A percentile compares a stretch with the other conserved stretches of the same genome.
These are phyloP conservation scores for Tachysurus fulvidraco DNA, from an alignment of 2,113 vertebrate genomes.

Conservation along the genomic window DNA sequence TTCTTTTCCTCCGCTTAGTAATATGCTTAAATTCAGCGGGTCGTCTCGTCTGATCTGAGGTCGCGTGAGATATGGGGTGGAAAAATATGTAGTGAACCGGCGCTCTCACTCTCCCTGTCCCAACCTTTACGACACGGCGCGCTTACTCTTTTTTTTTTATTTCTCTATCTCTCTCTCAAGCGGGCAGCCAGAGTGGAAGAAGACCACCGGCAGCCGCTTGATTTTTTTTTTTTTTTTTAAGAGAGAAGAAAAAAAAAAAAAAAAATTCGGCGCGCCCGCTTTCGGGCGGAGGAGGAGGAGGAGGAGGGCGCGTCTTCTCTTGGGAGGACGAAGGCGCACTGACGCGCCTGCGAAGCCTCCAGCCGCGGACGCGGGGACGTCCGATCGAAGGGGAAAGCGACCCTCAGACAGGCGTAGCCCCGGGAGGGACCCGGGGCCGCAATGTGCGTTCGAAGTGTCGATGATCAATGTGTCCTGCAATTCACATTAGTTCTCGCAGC, in stretches of 20 bases:
- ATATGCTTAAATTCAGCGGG: slow-evolving; percentile 61
- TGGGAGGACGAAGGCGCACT: neutral
- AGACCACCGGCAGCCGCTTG: neutral
- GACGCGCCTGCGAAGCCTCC: neutral
- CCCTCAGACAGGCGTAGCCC: slow-evolving; percentile 38
- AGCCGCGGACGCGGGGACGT: neutral
- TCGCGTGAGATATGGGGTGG: too few relatives aligned
- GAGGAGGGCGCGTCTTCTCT: neutral
- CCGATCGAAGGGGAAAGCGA: slow-evolving; percentile 36
- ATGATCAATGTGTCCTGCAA: slow-evolving; percentile 56
- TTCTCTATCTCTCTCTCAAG: neutral
- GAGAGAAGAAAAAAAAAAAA: too few relatives aligned
- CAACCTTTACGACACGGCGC: neutral
- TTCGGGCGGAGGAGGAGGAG: neutral
- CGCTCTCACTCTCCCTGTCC: too few relatives aligned
- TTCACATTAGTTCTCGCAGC: slow-evolving; percentile 53
- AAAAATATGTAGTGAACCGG: too few relatives aligned
- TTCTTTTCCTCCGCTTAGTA: slow-evolving; percentile 62
- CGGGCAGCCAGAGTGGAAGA: neutral
- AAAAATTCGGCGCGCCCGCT: too few relatives aligned
- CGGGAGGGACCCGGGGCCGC: slow-evolving; percentile 51
- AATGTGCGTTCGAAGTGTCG: slow-evolving; percentile 56
- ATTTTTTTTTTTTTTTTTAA: too few relatives aligned
- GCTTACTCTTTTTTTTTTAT: too few relatives aligned
- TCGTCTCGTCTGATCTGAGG: slow-evolving; percentile 57